A percentile compares a stretch with the other conserved stretches of the same genome.
phyloP scores from a whole-genome alignment of 2,888 invertebrate species.

The Tanypteryx hageni region DNA sequence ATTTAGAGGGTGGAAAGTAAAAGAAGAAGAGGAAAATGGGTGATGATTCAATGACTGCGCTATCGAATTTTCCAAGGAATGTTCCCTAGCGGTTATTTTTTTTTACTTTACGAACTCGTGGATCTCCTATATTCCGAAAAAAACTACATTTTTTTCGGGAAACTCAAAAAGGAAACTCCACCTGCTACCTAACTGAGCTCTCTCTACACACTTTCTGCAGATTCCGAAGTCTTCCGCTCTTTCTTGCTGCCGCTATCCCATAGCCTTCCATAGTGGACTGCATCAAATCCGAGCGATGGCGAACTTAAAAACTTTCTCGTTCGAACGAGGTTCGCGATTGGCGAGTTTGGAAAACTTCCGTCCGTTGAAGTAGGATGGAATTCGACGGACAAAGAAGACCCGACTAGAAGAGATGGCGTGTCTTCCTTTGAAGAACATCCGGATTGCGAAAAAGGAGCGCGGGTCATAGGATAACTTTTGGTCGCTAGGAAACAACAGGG shows the following conservation, averaged over 20 bases:
- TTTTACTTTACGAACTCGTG: no score
- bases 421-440: not conserved
- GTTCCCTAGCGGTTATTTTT: no score
- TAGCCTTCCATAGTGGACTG: not conserved
- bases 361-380: not conserved
- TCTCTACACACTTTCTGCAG: not conserved
- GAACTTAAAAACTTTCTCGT: not conserved
- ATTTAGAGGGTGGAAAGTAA: not conserved
- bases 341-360: conserved; percentile 8
- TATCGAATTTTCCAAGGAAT: not conserved
- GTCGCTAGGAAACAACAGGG: not conserved
- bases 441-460: not conserved
- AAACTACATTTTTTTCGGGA: not conserved
- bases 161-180: not conserved
- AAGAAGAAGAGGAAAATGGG: not conserved
- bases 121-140: no score
- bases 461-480: not conserved
- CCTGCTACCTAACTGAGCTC: not conserved
- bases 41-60: not conserved
- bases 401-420: not conserved
- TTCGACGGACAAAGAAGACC: not conserved
- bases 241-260: not conserved
- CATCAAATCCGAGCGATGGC: not conserved
- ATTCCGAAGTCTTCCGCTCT: not conserved
- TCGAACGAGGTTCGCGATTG: not conserved